Conservation (phyloP, 2,113 vertebrate species). For the Syrmaticus mikado region DNA sequence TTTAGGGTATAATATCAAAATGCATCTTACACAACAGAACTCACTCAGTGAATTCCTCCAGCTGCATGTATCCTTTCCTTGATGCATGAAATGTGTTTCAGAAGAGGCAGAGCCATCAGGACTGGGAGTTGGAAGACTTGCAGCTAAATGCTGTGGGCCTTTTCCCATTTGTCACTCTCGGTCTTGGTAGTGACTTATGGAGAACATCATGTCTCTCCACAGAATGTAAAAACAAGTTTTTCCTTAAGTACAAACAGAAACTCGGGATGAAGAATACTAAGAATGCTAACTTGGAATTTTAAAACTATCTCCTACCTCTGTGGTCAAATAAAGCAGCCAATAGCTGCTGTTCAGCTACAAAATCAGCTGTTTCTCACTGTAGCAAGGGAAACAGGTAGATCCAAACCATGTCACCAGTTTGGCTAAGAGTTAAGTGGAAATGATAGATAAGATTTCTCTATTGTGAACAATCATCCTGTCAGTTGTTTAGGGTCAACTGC, state of each 20-base stretch:
- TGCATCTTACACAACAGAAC: neutral
- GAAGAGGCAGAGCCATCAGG: neutral
- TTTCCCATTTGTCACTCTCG: neutral
- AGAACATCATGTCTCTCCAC: neutral
- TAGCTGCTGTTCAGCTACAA: neutral
- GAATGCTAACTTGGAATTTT: neutral
- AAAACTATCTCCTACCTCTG: neutral
- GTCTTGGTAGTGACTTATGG: neutral
- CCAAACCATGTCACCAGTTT: neutral
- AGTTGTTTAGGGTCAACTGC: neutral
- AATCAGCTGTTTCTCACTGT: neutral
- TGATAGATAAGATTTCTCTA: neutral
- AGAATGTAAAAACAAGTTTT: neutral
- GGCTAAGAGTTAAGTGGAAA: neutral
- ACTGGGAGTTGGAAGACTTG: neutral
- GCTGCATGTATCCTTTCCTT: neutral
- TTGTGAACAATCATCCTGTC: fast-evolving
- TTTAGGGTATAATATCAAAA: neutral
- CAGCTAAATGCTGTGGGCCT: neutral
- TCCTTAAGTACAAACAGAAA: neutral
- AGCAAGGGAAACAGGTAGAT: fast-evolving
- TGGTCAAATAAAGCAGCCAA: neutral
- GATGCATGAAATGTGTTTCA: neutral
- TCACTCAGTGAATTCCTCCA: neutral
- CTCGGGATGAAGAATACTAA: neutral